A percentile compares a stretch with the other conserved stretches of the same genome.
phyloP scores from a whole-genome alignment of 1,140 invertebrate genomes.

The Phenacoccus solenopsis region DNA sequence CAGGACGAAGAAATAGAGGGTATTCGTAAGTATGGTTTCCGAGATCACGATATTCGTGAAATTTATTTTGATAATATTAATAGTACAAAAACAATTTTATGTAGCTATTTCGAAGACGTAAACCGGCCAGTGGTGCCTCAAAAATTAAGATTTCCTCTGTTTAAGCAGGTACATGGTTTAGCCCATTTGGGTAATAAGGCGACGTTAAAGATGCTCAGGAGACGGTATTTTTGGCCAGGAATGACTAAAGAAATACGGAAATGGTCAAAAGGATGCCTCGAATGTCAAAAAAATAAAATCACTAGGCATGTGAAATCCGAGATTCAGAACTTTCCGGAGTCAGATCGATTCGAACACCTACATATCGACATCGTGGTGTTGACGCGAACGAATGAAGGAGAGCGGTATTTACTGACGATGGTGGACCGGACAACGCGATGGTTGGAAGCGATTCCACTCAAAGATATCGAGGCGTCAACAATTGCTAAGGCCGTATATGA shows the following conservation, averaged over 20 bases:
- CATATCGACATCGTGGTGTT: neutral
- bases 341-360: neutral
- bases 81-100: neutral
- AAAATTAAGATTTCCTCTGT: neutral
- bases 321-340: neutral
- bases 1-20: too few species aligned
- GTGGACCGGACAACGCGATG: conserved; percentile 37
- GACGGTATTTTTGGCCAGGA: too few species aligned
- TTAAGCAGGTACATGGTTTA: neutral
- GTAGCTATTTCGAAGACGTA: neutral
- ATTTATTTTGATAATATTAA: neutral
- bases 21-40: neutral
- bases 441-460: conserved; percentile 36
- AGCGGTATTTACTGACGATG: conserved; percentile 33
- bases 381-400: conserved; percentile 25
- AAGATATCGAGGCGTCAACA: conserved; percentile 33
- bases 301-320: neutral
- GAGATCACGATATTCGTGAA: neutral
- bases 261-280: conserved; percentile 19
- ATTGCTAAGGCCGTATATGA: conserved; percentile 29
- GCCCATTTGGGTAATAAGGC: neutral
- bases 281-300: neutral
- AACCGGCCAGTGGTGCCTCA: conserved; percentile 18
- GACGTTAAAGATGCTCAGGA: conserved; percentile 16
- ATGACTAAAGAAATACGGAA: conserved; percentile 25